phyloP scores from a whole-genome alignment of 2,888 invertebrate genomes.

The Tillus elongatus region DNA sequence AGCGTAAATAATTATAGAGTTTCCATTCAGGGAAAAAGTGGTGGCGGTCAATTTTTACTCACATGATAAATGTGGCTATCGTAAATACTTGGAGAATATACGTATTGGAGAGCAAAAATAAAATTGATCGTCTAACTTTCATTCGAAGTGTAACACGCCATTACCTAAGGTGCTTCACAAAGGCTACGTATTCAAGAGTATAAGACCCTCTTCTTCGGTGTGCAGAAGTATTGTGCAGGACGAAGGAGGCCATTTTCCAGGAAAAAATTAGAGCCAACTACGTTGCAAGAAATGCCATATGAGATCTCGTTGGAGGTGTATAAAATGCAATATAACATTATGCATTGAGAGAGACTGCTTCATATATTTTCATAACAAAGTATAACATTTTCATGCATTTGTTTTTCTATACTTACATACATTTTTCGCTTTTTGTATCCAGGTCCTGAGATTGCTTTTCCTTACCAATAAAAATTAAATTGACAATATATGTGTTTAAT shows the following conservation, averaged over 20 bases:
- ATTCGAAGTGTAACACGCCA: neutral
- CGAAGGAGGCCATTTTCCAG: conserved; percentile 4
- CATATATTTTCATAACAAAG: conserved; percentile 1
- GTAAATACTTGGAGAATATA: conserved; percentile 7
- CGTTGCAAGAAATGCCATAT: conserved; percentile 4
- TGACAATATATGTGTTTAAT: no score
- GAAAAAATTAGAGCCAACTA: neutral
- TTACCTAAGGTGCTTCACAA: neutral
- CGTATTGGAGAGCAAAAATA: neutral
- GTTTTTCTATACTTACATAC: no score
- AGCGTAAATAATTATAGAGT: conserved; percentile 12
- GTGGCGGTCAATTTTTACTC: conserved; percentile 6
- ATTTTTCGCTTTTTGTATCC: no score
- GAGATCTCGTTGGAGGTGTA: conserved; percentile 4
- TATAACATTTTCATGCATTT: no score
- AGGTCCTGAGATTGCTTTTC: no score
- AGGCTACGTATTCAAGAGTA: neutral
- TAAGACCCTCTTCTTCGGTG: neutral
- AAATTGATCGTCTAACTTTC: conserved; percentile 3
- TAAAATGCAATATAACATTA: neutral
- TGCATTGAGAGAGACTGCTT: conserved; percentile 8
- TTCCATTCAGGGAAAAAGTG: conserved; percentile 9
- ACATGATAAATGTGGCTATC: neutral
- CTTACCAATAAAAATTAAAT: no score
- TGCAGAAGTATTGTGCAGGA: neutral